A percentile compares a stretch with the other conserved stretches of the same genome.
These are phyloP conservation scores for Manis pentadactyla DNA, from an alignment of 2,797 vertebrate species.

Conservation along the genomic window DNA sequence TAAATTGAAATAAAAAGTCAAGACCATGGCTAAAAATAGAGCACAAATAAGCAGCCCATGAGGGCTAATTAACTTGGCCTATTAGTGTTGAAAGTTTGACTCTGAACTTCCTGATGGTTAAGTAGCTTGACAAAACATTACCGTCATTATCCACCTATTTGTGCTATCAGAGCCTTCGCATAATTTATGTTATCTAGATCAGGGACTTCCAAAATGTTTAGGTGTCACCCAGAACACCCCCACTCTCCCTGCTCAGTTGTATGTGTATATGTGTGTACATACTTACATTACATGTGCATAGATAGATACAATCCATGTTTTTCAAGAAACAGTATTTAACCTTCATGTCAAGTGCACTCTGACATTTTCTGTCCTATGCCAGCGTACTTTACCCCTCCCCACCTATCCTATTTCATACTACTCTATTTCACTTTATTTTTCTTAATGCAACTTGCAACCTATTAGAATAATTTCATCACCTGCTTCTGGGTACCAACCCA, in stretches of 20 bases:
- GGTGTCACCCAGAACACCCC: not conserved
- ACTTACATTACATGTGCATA: too few relatives aligned
- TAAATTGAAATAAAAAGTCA: slow-evolving; percentile 1
- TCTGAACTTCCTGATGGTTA: not conserved
- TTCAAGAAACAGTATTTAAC: not conserved
- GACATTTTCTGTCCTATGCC: not conserved
- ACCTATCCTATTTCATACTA: not conserved
- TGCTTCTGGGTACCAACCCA: not conserved
- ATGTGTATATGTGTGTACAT: not conserved
- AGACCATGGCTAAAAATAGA: not conserved
- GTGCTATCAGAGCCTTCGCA: not conserved
- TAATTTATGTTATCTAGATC: not conserved
- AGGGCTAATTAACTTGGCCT: slow-evolving; percentile 31
- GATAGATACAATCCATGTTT: not conserved
- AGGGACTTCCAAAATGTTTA: not conserved
- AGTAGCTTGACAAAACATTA: not conserved
- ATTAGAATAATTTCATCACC: not conserved
- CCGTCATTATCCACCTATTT: not conserved
- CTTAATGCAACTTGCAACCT: not conserved
- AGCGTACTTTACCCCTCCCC: not conserved
- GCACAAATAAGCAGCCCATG: not conserved
- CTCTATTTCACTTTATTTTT: not conserved
- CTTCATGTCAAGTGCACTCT: not conserved
- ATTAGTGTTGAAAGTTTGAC: not conserved
- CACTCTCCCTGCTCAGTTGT: accelerated